Conservation (phyloP, 2,888 invertebrate genomes). For the Ligdia adustata region DNA sequence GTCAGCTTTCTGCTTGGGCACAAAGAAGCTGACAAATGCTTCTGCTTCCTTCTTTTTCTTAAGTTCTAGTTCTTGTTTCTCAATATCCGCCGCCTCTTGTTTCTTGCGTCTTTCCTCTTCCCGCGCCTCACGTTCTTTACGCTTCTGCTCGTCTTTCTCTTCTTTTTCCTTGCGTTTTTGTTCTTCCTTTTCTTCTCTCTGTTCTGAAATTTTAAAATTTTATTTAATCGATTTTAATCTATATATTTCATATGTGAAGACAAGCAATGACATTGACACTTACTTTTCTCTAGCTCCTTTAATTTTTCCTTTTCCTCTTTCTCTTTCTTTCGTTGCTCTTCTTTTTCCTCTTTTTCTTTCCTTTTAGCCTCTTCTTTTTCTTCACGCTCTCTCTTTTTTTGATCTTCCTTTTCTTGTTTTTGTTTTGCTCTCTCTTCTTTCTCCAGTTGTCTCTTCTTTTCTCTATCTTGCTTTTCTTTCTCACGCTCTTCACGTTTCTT, state of each 20-base stretch:
- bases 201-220: conserved; percentile 54
- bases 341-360: conserved; percentile 79
- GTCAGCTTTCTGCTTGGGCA: conserved; percentile 83
- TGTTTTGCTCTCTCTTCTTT: conserved; percentile 76
- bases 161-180: conserved; percentile 69
- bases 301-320: conserved; percentile 81
- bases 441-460: conserved; percentile 70
- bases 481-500: conserved; percentile 84
- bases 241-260: no score
- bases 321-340: conserved; percentile 78
- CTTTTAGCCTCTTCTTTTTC: conserved; percentile 74
- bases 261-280: conserved; percentile 24
- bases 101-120: conserved; percentile 86
- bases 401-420: conserved; percentile 72
- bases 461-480: conserved; percentile 73
- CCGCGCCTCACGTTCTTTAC: conserved; percentile 79
- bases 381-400: conserved; percentile 65
- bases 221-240: neutral
- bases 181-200: conserved; percentile 73
- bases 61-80: conserved; percentile 88
- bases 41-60: conserved; percentile 91
- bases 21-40: conserved; percentile 93
- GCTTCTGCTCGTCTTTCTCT: conserved; percentile 77
- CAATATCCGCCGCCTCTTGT: conserved; percentile 84
- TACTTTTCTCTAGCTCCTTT: conserved; percentile 83